phyloP scores from a whole-genome alignment of 2,797 vertebrate genomes.

The Acrossocheilus wenchowensis region DNA sequence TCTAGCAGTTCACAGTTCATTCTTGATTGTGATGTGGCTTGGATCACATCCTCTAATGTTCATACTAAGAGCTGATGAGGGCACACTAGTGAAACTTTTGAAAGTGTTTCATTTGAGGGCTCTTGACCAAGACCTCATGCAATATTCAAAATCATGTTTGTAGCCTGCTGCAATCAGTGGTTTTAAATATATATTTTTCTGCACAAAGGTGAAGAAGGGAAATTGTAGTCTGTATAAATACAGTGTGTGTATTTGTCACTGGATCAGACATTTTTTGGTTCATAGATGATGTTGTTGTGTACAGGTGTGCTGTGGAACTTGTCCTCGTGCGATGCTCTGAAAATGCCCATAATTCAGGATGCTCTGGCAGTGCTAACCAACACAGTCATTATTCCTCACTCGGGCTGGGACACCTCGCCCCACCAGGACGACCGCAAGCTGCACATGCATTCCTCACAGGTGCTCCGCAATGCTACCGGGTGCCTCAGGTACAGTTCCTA shows the following conservation, averaged over 20 bases:
- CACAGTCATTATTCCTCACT: conserved; percentile 97
- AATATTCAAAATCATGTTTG: conserved; percentile 14
- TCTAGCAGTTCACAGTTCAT: conserved; percentile 3
- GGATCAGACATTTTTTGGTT: neutral
- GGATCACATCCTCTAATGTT: neutral
- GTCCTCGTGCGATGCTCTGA: conserved; percentile 95
- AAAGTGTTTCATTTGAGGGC: conserved; percentile 6
- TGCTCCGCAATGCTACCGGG: conserved; percentile 97
- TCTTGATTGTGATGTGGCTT: conserved; percentile 14
- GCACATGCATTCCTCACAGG: conserved; percentile 96
- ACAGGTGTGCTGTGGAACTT: conserved; percentile 96
- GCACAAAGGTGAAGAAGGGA: neutral
- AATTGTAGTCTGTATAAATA: conserved; percentile 10
- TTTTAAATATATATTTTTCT: conserved; percentile 9
- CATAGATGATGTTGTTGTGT: conserved; percentile 7
- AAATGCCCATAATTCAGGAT: conserved; percentile 99
- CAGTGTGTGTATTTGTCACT: neutral
- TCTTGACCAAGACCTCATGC: conserved; percentile 19
- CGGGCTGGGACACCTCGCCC: conserved; percentile 94
- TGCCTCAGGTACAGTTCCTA: conserved; percentile 85
- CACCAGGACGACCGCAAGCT: conserved; percentile 96
- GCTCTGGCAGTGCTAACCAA: conserved; percentile 96
- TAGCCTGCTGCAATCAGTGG: neutral
- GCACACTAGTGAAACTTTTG: neutral
- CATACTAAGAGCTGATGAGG: conserved; percentile 4